Evolutionary conservation across 2,797 vertebrate species (phyloP), one percentile per base, ranked within the genome.

Genomic region (Argya squamiceps): DNA sequence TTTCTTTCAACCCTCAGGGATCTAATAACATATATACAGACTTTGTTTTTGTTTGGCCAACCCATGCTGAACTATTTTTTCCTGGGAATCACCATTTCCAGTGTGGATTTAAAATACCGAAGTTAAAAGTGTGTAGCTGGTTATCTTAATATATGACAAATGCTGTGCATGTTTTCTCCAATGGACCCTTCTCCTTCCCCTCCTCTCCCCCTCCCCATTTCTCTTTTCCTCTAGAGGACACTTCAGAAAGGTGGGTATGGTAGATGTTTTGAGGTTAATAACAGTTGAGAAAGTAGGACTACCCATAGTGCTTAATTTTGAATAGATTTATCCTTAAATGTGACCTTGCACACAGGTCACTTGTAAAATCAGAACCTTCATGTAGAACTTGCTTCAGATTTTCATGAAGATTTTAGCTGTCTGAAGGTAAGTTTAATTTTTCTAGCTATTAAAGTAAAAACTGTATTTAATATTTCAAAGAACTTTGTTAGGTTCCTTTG

Each of bases 251-350:
- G 43, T 71, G 30, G 21, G 76, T 84, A 34, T 39, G 59, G 69
- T 41, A 84, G 39, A 14, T 63, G 12, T 37, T 67, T 85, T 67
- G 49, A 92, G 36, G 37, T 59, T 76, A 76, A n/a, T 50, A 87
- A 46, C 30, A 3, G 2, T 19, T 70, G 34, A 83, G 63, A 68
- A 82, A 53, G 34, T 62, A 64, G 26, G 16, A 73, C 64, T 88
- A n/a, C 34, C 27, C 26, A 19, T 11, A 67, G 34, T 44, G 18
- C 39, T 59, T 91, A 62, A 56, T 84, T 94, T 92, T 79, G 41
- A 93, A 53, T 76, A 29, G 39, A 76, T 78, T 44, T 87, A 27
- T 91, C 43, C 29, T 87, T 80, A 76, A 67, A 49, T 19, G 11
- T 37, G 37, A 44, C 27, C 22, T 75, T 32, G 13, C 2, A 1